Evolutionary conservation across 2,113 vertebrate genomes (phyloP), one percentile per base, ranked within the genome.

Genomic region (Ondatra zibethicus): DNA sequence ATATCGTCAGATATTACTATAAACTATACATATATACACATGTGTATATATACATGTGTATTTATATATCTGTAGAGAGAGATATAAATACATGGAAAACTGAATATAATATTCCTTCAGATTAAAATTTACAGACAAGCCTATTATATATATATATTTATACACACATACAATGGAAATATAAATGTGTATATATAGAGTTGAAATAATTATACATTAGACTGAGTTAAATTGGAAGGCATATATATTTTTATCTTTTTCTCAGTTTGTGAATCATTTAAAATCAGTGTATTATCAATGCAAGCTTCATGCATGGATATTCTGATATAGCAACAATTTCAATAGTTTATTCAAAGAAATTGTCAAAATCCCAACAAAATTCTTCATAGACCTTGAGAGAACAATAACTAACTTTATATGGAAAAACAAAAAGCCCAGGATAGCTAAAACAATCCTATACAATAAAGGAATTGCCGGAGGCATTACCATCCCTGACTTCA

Each of bases 231-330:
- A 89, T 7, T 93, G 76, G 23, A 89, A 50, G 50, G 45, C 73
- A 47, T 52, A 88, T 89, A 45, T 96, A 73, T 85, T 91, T 84
- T 91, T 10, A 94, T 66, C 6, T 1, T 73, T 91, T 86, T 80
- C 85, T 68, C 31, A 87, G 5, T 65, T 82, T 61, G 31, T 61
- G 7, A 2, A 77, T 76, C 25, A 9, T 87, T 92, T 87, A 61
- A 93, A 90, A 94, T 76, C 1, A 88, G 10, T 78, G 0, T 14
- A 39, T 39, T n/a, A 5, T 1, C 3, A 87, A 89, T 39, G 8
- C 27, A 50, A 96, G 31, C 3, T 25, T 36, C 88, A 91, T 72
- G 1, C 2, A 78, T 11, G 7, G 1, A 47, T 78, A 90, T 45
- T 90, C 75, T 66, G 50, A 9, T 5, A 73, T 33, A 92, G 17